Percentiles rank a stretch among this genome's conserved stretches.
Evolutionary conservation across 2,888 invertebrate species (phyloP).

Genomic region (Spialia ferax): DNA sequence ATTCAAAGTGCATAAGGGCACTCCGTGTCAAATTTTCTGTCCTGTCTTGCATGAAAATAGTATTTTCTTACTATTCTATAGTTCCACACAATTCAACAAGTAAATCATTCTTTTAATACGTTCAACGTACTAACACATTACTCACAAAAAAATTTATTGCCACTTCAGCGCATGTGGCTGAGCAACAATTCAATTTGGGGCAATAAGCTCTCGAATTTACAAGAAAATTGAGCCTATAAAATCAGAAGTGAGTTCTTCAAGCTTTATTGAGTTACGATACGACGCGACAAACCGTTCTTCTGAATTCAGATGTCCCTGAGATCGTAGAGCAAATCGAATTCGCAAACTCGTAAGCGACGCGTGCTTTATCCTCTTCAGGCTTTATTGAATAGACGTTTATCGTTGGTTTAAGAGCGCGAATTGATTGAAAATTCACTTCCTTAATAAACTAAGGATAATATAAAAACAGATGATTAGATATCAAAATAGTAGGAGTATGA

Average conservation of each 20-base stretch:
- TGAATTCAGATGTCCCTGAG: background rate
- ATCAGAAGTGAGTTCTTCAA: background rate
- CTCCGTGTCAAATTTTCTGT: too few relatives aligned
- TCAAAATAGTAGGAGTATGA: too few relatives aligned
- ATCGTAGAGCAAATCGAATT: constrained; percentile 4
- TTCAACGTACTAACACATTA: background rate
- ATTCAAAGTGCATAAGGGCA: too few relatives aligned
- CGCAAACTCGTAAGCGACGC: background rate
- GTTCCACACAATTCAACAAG: background rate
- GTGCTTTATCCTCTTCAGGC: background rate
- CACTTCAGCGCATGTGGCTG: constrained; percentile 8
- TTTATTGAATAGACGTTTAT: too few relatives aligned
- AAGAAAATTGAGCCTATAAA: constrained; percentile 10
- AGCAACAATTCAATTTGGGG: constrained; percentile 13
- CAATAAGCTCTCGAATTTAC: constrained; percentile 2
- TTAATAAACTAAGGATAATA: too few relatives aligned
- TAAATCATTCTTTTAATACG: background rate
- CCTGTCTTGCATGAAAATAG: too few relatives aligned
- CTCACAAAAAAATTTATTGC: constrained; percentile 10
- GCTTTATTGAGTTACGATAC: constrained; percentile 6
- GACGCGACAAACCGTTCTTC: background rate
- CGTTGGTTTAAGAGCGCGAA: too few relatives aligned
- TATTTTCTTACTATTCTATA: background rate
- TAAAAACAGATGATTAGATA: too few relatives aligned
- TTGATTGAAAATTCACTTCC: too few relatives aligned